Evolutionary conservation across 1,140 invertebrate genomes (phyloP).

Genomic region (Tigriopus japonicus): DNA sequence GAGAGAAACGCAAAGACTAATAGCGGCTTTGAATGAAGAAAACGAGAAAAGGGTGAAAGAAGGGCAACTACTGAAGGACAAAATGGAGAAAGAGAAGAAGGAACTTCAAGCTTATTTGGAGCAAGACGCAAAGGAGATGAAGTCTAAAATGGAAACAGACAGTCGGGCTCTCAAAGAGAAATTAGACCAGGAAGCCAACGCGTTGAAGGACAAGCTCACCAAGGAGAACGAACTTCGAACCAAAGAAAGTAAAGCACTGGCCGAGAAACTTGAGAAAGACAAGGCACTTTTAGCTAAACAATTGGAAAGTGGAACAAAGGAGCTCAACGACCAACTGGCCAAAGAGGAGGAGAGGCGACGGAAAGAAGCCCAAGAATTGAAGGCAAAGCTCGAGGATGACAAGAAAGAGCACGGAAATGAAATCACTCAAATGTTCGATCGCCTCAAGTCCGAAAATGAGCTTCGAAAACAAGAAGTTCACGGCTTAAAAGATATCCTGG

Average conservation of each 20-base stretch:
- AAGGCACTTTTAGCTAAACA: background rate
- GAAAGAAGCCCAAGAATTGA: background rate
- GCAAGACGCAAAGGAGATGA: constrained; percentile 3
- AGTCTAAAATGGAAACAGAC: constrained; percentile 2
- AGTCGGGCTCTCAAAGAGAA: constrained; percentile 2
- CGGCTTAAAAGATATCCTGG: constrained; percentile 13
- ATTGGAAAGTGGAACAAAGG: background rate
- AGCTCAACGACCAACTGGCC: constrained; percentile 5
- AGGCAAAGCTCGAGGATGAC: background rate
- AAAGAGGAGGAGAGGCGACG: constrained; percentile 5
- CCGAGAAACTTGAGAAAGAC: constrained; percentile 1
- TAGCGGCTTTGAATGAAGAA: background rate
- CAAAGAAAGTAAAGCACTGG: background rate
- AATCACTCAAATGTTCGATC: constrained; percentile 11
- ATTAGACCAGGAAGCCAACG: background rate
- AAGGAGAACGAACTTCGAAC: constrained; percentile 2
- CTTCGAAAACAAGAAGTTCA: constrained; percentile 1
- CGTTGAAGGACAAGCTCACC: background rate
- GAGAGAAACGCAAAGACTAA: background rate
- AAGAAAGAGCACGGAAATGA: constrained; percentile 9
- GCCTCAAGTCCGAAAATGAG: constrained; percentile 12
- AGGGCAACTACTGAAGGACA: constrained; percentile 4
- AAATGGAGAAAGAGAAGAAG: constrained; percentile 11
- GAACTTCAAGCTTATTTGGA: constrained; percentile 9
- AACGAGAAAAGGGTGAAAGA: constrained; percentile 5